Evolutionary conservation across 2,797 vertebrate genomes (phyloP).

Genomic region (Strix occidentalis): DNA sequence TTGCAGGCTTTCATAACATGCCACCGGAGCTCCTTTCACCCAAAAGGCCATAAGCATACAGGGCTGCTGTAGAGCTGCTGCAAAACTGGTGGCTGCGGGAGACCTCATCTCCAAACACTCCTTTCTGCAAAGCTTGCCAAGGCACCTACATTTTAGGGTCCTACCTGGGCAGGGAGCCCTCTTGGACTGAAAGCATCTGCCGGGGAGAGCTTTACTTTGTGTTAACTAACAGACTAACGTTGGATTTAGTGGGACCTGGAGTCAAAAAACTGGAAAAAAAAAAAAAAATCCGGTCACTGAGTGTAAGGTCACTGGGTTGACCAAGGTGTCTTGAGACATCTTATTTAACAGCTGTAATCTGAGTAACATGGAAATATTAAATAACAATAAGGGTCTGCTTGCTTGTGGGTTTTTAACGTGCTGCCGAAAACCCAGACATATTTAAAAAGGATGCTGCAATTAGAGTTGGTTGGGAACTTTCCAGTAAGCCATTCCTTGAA

Average conservation of each 20-base stretch:
- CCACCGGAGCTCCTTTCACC: neutral
- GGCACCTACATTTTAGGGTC: fast-evolving
- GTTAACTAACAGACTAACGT: neutral
- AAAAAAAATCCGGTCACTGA: neutral
- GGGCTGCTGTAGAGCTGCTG: neutral
- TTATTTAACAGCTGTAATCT: neutral
- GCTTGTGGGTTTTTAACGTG: constrained; percentile 7
- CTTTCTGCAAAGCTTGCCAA: neutral
- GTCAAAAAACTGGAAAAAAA: neutral
- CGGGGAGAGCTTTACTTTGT: neutral
- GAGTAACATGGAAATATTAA: neutral
- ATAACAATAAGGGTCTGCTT: neutral
- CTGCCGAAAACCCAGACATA: neutral
- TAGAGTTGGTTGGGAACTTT: constrained; percentile 7
- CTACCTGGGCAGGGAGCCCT: neutral
- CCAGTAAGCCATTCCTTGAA: constrained; percentile 13
- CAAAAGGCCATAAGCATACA: fast-evolving
- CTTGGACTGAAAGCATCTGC: neutral
- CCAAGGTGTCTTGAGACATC: neutral
- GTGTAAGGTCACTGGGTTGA: neutral
- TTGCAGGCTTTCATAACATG: neutral
- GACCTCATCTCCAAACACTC: neutral
- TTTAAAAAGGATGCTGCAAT: constrained; percentile 36
- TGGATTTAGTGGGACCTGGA: neutral
- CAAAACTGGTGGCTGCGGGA: neutral